phyloP scores from a whole-genome alignment of 2,113 vertebrate genomes.

The Rhineura floridana region DNA sequence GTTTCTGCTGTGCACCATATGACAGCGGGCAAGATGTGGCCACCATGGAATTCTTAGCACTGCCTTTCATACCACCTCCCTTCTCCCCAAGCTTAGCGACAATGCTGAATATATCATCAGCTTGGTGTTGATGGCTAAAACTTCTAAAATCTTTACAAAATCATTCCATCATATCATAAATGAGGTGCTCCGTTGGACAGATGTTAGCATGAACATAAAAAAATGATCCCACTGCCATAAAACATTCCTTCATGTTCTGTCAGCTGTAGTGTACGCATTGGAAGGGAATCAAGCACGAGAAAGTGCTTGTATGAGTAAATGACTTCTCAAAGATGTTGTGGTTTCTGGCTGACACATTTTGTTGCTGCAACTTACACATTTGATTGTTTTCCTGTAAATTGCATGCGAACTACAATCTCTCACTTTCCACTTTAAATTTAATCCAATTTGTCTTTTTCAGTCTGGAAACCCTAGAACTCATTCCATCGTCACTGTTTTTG shows the following conservation, averaged over 20 bases:
- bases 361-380: conserved; percentile 68
- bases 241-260: conserved; percentile 50
- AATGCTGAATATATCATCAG: conserved; percentile 68
- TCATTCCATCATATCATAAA: conserved; percentile 63
- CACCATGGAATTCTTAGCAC: conserved; percentile 28
- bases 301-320: conserved; percentile 59
- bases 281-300: conserved; percentile 53
- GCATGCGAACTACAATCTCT: conserved; percentile 68
- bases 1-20: conserved; percentile 17
- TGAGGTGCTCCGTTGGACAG: conserved; percentile 44
- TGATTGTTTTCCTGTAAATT: conserved; percentile 70
- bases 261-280: conserved; percentile 25
- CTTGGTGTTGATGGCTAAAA: conserved; percentile 53
- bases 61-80: conserved; percentile 52
- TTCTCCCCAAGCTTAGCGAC: conserved; percentile 39
- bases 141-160: conserved; percentile 56
- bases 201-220: conserved; percentile 55
- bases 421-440: conserved; percentile 57
- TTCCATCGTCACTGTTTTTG: conserved; percentile 37
- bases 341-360: conserved; percentile 66
- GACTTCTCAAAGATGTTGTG: conserved; percentile 68
- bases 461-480: conserved; percentile 44
- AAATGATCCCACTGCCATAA: conserved; percentile 43
- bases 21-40: conserved; percentile 27
- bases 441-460: conserved; percentile 48